These are phyloP conservation scores for Tineola bisselliella DNA, from an alignment of 2,888 invertebrate species.

Conservation along the genomic window DNA sequence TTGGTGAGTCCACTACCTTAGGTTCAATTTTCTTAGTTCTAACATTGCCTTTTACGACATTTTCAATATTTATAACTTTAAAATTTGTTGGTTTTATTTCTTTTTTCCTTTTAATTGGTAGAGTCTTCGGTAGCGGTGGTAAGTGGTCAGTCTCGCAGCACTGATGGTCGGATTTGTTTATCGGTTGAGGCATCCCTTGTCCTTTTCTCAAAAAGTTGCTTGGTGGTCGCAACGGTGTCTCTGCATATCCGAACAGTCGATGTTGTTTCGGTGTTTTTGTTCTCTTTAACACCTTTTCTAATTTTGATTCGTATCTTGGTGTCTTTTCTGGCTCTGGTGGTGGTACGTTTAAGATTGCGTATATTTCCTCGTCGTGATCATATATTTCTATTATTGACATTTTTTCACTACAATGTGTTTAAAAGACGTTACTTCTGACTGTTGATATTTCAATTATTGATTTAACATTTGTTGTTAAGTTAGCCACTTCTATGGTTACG, in stretches of 20 bases:
- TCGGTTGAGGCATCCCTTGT: conserved; percentile 53
- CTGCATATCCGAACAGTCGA: conserved; percentile 75
- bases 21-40: conserved; percentile 66
- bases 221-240: conserved; percentile 68
- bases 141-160: conserved; percentile 41
- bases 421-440: too few relatives aligned
- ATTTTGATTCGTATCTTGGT: conserved; percentile 62
- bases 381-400: conserved; percentile 75
- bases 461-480: too few relatives aligned
- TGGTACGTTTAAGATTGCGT: conserved; percentile 63
- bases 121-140: conserved; percentile 59
- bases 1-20: conserved; percentile 70
- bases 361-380: conserved; percentile 75
- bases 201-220: conserved; percentile 72
- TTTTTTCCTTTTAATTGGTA: conserved; percentile 34
- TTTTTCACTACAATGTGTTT: too few relatives aligned
- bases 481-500: too few relatives aligned
- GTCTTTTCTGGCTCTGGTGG: conserved; percentile 57
- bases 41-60: conserved; percentile 61
- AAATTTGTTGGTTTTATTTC: conserved; percentile 59
- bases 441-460: too few relatives aligned
- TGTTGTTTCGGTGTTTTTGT: conserved; percentile 52
- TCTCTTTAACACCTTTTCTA: conserved; percentile 52
- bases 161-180: conserved; percentile 45
- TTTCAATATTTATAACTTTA: conserved; percentile 69